phyloP scores from a whole-genome alignment of 2,797 vertebrate genomes.

The Halcyon badia region DNA sequence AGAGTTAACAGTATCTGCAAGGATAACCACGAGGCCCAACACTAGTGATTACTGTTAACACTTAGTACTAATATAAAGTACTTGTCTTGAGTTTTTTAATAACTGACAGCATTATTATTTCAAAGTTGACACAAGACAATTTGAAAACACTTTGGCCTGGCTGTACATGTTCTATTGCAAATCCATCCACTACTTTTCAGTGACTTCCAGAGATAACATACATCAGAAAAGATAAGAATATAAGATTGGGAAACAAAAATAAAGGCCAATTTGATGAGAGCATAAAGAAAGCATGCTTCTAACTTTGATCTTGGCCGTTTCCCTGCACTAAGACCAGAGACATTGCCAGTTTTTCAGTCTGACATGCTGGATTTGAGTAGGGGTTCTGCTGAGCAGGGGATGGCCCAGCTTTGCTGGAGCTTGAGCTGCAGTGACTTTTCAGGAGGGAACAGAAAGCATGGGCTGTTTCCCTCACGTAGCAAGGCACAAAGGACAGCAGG shows the following conservation, averaged over 20 bases:
- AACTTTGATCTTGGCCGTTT: not conserved
- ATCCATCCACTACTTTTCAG: not conserved
- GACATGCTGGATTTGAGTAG: not conserved
- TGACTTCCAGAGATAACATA: not conserved
- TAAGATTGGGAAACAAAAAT: not conserved
- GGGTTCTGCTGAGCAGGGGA: not conserved
- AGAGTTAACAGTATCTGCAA: not conserved
- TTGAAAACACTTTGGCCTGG: not conserved
- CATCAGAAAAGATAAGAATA: not conserved
- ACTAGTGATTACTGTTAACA: not conserved
- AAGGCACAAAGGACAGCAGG: not conserved
- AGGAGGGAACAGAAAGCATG: conserved; percentile 4
- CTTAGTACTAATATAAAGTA: not conserved
- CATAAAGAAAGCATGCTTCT: not conserved
- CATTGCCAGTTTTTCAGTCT: not conserved
- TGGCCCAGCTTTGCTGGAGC: not conserved
- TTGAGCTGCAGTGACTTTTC: not conserved
- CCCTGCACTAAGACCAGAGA: not conserved
- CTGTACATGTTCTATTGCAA: not conserved
- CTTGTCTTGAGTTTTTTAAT: not conserved
- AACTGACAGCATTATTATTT: not conserved
- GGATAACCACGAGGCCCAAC: not conserved
- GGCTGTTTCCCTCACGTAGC: not conserved
- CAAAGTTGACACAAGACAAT: not conserved
- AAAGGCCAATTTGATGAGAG: not conserved